Evolutionary conservation across 1,140 invertebrate genomes (phyloP).

Genomic region (Pseudoatta argentina): DNA sequence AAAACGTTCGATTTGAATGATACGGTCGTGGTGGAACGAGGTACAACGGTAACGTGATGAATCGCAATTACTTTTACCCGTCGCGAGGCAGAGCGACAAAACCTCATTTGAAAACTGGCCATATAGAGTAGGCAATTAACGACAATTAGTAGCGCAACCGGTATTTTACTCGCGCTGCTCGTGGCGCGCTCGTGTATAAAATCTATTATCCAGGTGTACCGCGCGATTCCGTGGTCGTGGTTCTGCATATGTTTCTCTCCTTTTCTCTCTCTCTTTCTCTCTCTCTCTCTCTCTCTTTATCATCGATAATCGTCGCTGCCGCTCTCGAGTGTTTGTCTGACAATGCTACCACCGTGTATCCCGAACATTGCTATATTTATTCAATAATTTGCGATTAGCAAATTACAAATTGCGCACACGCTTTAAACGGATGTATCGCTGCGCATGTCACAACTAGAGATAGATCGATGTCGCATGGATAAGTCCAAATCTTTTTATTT

Average conservation of each 20-base stretch:
- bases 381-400: constrained; percentile 81
- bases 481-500: constrained; percentile 27
- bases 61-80: constrained; percentile 54
- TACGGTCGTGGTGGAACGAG: not conserved
- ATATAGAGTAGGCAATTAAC: constrained; percentile 67
- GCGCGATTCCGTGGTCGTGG: constrained; percentile 24
- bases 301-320: constrained; percentile 75
- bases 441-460: constrained; percentile 16
- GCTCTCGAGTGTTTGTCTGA: constrained; percentile 68
- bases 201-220: constrained; percentile 68
- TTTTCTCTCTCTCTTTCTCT: no score
- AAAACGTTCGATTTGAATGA: constrained; percentile 42
- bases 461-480: constrained; percentile 34
- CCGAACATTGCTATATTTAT: constrained; percentile 75
- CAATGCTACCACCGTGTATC: constrained; percentile 50
- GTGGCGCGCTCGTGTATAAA: constrained; percentile 60
- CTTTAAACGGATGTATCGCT: not conserved
- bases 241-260: not conserved
- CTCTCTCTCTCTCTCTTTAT: constrained; percentile 59
- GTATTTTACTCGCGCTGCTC: constrained; percentile 54
- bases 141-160: constrained; percentile 63
- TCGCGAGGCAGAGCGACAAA: not conserved
- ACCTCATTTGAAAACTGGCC: constrained; percentile 62
- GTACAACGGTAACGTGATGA: constrained; percentile 31
- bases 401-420: constrained; percentile 48